Base-by-base conservation (phyloP, 2,113 vertebrate species). In the Prietella phreatophila region DNA sequence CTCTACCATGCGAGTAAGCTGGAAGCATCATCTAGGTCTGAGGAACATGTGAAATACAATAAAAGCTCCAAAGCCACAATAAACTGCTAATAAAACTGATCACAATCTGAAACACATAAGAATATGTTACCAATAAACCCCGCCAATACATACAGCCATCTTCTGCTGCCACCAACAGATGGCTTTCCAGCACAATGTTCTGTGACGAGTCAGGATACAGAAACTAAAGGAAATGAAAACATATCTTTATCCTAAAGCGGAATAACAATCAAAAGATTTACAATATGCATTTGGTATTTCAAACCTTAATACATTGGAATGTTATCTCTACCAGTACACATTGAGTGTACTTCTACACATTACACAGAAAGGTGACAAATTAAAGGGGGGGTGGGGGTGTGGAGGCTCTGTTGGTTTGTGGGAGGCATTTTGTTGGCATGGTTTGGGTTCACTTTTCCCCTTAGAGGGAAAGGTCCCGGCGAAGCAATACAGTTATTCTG, bases 81-180 rank as follows among this genome's bases (percentile, higher is more conserved):
- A 55, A 80, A 56, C 30, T 55, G 1, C 20, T 56, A 50, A 47
- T 47, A 47, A 47, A 78, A 78, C 22, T 9, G 15, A 50, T 6
- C 42, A 47, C 42, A 67, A 84, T 19, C 5, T 13, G 25, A 75
- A 84, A 25, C 60, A 71, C 55, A 84, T 14, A 50, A 1, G 20
- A 58, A 17, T 27, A 36, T 33, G 8, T 47, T 47, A 75, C 87
- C 86, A 89, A 42, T 63, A 67, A 27, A 89, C 86, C 76, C 91
- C 14, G 82, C 60, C n/a, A 85, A 20, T 83, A 94, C 96, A 96
- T 93, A 99, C 98, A 99, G 94, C 97, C 96, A 85, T 99, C 98
- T 92, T 98, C 98, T 75, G 97, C 96, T 89, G 97, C 90, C 87
- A 99, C 92, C 93, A 99, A 93, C 87, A 99, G 95, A 91, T 91